Evolutionary conservation across 2,113 vertebrate species (phyloP), one percentile per base, ranked within the genome.

Genomic region (Podarcis cretensis): DNA sequence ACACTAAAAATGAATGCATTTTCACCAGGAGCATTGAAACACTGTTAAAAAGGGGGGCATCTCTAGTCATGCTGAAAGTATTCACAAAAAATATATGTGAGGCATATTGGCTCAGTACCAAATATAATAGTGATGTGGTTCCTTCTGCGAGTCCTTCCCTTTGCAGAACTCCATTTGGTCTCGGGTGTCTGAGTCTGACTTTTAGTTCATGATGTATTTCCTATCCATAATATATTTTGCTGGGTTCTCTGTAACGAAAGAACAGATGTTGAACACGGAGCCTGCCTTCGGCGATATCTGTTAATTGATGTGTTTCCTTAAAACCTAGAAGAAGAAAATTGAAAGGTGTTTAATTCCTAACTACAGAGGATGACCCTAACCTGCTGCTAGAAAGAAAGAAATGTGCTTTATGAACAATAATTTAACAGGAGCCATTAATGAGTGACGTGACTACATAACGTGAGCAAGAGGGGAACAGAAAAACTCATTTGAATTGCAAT

Each of bases 241-340:
- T 91, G 59, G 86, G 88, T 92, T 91, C 87, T 90, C 87, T 84
- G 89, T 87, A 93, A 92, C 81, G 90, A 92, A 93, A 93, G 69
- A 96, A 94, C 96, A 97, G 95, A 94, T 96, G 94, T 94, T 93
- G 92, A 96, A 94, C 90, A 95, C 95, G 94, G 89, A 95, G 71
- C 65, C 92, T 94, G 96, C 96, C 96, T 94, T 92, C 76, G 95
- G 96, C 96, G 40, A 89, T 96, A 93, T 95, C 92, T 92, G 93
- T 93, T 97, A 96, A 97, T 97, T 96, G 93, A 95, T 95, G 92
- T 93, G 90, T 89, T 91, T 92, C 89, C 94, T 75, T 91, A 13
- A 91, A 89, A 89, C 74, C 82, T 71, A 89, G 74, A 81, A 85
- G 71, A 32, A 12, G 89, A 87, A 0, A 77, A 89, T 63, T 63